Conservation (phyloP, 2,797 vertebrate genomes). For the Garrulus glandarius region DNA sequence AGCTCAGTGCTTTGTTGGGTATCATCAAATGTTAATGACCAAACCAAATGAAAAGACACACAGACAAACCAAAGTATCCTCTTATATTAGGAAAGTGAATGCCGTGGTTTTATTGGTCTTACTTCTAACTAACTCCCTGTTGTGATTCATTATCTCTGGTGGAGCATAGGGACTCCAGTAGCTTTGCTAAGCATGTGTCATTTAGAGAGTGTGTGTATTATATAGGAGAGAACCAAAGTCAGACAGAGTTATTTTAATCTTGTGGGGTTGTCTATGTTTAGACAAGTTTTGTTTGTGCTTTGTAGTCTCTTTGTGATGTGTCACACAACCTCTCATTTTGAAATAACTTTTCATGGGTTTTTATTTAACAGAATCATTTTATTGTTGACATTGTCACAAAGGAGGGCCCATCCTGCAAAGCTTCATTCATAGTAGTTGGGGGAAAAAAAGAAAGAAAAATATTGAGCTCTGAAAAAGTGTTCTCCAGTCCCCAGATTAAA, state of each 20-base stretch:
- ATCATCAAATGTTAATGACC: neutral
- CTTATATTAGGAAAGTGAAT: neutral
- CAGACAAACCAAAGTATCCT: fast-evolving
- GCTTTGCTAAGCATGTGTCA: neutral
- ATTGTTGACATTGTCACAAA: neutral
- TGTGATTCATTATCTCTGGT: neutral
- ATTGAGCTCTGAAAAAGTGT: neutral
- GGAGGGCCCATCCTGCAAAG: neutral
- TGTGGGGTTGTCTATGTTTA: neutral
- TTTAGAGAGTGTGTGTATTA: neutral
- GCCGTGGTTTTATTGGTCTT: neutral
- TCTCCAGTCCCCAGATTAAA: neutral
- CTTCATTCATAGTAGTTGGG: neutral
- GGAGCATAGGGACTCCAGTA: neutral
- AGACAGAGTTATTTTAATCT: neutral
- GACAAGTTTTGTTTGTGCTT: neutral
- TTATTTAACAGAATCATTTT: neutral
- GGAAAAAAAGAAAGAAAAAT: neutral
- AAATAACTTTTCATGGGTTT: neutral
- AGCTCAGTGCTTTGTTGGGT: neutral
- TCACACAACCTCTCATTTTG: neutral
- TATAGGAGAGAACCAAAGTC: neutral
- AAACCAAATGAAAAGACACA: neutral
- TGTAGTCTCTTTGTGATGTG: neutral
- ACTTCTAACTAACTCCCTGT: neutral